Base-by-base conservation (phyloP, 92 coral and sea anemone species). In the Paramuricea clavata region DNA sequence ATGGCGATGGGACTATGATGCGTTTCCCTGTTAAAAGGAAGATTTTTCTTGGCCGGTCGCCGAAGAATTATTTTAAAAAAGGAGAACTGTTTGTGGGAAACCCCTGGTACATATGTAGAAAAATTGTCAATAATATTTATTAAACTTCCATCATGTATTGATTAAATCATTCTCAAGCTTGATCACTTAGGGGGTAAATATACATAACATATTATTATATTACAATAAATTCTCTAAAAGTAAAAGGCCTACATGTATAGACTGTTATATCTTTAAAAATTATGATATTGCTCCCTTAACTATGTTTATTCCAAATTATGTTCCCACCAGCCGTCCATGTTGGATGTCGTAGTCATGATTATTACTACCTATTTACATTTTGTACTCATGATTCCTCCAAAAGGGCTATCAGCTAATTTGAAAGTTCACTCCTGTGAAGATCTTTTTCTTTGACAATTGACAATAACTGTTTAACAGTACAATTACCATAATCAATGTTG, bases 371-470 rank as follows among this genome's bases (percentile, higher is more conserved):
- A 65, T 65, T 34, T 61, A 65, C 71, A 22, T 73, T 82, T 31
- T 64, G 67, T 78, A 50, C 43, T 26, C 65, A 15, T 75, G 41
- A 54, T 72, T 87, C 80, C 27, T 74, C 49, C 33, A 90, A 36
- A n/a, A 78, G 17, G 5, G 59, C 85, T 81, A 87, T 88, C 47
- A 91, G 85, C 85, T 87, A 80, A 73, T 91, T 91, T 39, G 92
- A 89, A 7, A 91, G 67, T 85, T 92, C 94, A 76, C 82, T 88
- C 67, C 65, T 59, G 16, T 44, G 60, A 83, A 83, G 81, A 36
- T 90, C 87, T 32, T 80, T 91, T 52, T 89, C n/a, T n/a, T n/a
- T n/a, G n/a, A n/a, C n/a, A n/a, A n/a, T n/a, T n/a, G n/a, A n/a
- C n/a, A n/a, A n/a, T 42, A 91, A 74, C 85, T 85, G 92, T 83